These are phyloP conservation scores for Hoplias malabaricus DNA, from an alignment of 2,113 vertebrate species.

Conservation along the genomic window DNA sequence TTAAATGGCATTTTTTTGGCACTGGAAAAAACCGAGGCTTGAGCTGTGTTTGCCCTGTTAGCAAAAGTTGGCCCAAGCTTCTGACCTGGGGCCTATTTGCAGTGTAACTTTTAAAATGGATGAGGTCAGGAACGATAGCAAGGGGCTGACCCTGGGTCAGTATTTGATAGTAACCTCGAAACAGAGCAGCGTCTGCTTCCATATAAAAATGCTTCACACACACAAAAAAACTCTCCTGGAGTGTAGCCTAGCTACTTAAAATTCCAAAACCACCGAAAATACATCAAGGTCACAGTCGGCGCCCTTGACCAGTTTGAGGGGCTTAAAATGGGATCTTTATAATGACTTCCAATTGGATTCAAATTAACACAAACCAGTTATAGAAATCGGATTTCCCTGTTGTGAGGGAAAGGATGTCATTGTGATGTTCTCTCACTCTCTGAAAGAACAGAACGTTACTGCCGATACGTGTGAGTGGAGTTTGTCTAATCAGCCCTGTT, in stretches of 20 bases:
- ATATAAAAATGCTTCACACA: background rate
- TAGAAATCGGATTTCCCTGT: constrained; percentile 51
- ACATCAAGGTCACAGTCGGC: constrained; percentile 51
- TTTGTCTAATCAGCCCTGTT: background rate
- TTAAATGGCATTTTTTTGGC: background rate
- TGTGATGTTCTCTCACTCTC: constrained; percentile 34
- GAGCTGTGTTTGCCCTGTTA: background rate
- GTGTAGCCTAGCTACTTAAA: background rate
- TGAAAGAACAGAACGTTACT: constrained; percentile 23
- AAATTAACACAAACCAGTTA: constrained; percentile 51
- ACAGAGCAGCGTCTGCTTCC: background rate
- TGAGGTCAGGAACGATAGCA: background rate
- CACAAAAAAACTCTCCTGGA: background rate
- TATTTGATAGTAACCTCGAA: background rate
- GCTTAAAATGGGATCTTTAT: constrained; percentile 50
- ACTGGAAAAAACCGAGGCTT: background rate
- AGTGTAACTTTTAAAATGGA: background rate
- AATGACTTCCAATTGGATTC: constrained; percentile 51
- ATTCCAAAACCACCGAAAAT: background rate
- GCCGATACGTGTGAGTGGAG: background rate
- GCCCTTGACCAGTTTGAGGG: constrained; percentile 56
- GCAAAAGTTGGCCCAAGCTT: background rate
- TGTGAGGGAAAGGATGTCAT: constrained; percentile 58
- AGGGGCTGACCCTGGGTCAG: background rate
- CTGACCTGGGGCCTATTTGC: background rate